phyloP scores from a whole-genome alignment of 2,888 invertebrate genomes.

The Drosophila austrosaltans region DNA sequence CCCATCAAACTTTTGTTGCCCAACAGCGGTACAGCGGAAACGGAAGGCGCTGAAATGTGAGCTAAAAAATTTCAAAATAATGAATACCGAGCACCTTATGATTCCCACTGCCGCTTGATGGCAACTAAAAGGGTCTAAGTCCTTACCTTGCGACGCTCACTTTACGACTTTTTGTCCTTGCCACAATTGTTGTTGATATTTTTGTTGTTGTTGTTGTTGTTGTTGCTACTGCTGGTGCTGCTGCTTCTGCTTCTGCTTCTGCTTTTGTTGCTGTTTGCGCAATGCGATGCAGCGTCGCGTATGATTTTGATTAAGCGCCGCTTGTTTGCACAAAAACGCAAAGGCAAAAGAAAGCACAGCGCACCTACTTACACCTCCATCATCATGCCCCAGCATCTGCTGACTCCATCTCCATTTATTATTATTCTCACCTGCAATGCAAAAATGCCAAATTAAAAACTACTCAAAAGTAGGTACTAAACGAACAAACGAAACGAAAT shows the following conservation, averaged over 20 bases:
- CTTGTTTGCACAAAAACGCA: conserved; percentile 46
- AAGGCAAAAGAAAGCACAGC: conserved; percentile 15
- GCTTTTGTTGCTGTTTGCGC: conserved; percentile 58
- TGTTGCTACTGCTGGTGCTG: conserved; percentile 44
- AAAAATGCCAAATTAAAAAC: conserved; percentile 50
- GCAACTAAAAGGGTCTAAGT: conserved; percentile 31
- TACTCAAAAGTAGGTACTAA: conserved; percentile 34
- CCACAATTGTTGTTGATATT: conserved; percentile 9
- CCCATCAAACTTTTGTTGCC: conserved; percentile 19
- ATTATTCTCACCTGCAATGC: conserved; percentile 6
- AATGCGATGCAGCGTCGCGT: conserved; percentile 69
- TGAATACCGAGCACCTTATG: conserved; percentile 61
- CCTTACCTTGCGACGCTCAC: conserved; percentile 24
- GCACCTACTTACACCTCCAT: conserved; percentile 5
- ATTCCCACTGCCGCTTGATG: conserved; percentile 18
- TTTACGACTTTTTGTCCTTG: conserved; percentile 38
- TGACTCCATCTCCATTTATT: no score
- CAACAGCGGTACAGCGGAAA: conserved; percentile 52
- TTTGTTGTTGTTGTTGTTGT: not conserved
- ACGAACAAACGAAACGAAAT: not conserved
- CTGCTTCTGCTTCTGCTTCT: not conserved
- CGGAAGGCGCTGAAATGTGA: conserved; percentile 81
- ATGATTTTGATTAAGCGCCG: conserved; percentile 75
- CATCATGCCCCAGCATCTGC: not conserved
- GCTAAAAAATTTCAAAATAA: conserved; percentile 81